These are phyloP conservation scores for Adrianichthys oophorus DNA, from an alignment of 2,797 vertebrate species.

Conservation along the genomic window DNA sequence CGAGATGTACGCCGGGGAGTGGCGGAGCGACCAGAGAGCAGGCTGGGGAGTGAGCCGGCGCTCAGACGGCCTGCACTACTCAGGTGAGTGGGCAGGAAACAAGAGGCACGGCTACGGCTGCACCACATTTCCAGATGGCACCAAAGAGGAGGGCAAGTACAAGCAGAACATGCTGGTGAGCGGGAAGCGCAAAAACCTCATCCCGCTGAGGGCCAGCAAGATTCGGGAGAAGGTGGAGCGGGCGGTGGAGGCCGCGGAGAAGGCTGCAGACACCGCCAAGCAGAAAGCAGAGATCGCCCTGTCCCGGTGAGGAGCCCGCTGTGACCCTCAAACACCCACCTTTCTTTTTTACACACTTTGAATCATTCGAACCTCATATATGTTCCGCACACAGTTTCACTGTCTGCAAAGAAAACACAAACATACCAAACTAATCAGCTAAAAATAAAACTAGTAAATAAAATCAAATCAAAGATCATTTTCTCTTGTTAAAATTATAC, in stretches of 20 bases:
- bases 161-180: conserved; percentile 95
- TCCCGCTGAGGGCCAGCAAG: conserved; percentile 95
- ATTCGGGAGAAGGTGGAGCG: conserved; percentile 98
- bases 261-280: conserved; percentile 90
- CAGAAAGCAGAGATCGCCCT: conserved; percentile 96
- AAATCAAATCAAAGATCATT: no score
- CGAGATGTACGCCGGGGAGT: conserved; percentile 93
- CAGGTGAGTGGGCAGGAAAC: conserved; percentile 94
- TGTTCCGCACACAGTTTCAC: no score
- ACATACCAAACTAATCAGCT: no score
- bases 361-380: no score
- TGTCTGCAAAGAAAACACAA: no score
- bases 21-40: conserved; percentile 92
- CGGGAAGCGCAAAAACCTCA: conserved; percentile 96
- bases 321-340: not conserved
- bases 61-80: conserved; percentile 91
- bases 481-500: no score
- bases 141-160: conserved; percentile 98
- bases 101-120: conserved; percentile 95
- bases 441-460: no score
- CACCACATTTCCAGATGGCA: conserved; percentile 95
- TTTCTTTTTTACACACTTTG: no score
- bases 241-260: conserved; percentile 89
- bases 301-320: conserved; percentile 82
- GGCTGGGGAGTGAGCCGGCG: conserved; percentile 93